Percentiles rank a stretch among this genome's conserved stretches.
These are phyloP conservation scores for Cyprinodon diabolis DNA, from an alignment of 2,797 vertebrate genomes.

Conservation along the genomic window DNA sequence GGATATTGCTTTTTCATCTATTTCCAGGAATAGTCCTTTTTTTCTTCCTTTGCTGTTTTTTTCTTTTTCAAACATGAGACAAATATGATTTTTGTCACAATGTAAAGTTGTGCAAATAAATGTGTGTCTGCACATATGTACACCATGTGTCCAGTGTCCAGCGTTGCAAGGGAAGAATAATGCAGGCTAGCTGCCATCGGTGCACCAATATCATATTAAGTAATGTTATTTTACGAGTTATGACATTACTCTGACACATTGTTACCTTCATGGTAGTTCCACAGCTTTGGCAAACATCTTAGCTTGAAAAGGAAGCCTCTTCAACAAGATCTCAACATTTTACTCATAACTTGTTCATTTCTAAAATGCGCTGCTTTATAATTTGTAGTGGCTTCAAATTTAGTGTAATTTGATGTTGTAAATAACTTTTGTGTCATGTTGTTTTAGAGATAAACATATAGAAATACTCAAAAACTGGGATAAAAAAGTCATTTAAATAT, in stretches of 20 bases:
- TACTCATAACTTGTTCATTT: conserved; percentile 5
- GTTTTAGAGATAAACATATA: background rate
- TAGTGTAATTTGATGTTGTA: background rate
- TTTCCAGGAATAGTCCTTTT: conserved; percentile 26
- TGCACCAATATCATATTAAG: conserved; percentile 12
- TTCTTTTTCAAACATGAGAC: conserved; percentile 33
- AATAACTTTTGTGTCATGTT: background rate
- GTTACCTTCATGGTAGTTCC: conserved; percentile 2
- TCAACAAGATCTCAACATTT: background rate
- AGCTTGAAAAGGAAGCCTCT: conserved; percentile 19
- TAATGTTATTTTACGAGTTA: background rate
- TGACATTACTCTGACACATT: conserved; percentile 11
- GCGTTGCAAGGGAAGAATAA: conserved; percentile 36
- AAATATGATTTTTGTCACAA: conserved; percentile 44
- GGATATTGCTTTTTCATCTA: conserved; percentile 11
- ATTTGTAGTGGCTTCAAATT: background rate
- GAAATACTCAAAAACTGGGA: background rate
- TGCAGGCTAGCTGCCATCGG: conserved; percentile 27
- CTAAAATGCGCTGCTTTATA: conserved; percentile 1
- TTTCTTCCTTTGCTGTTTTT: conserved; percentile 18
- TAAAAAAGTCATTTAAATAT: background rate
- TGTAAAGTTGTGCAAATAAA: conserved; percentile 15
- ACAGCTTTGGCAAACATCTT: conserved; percentile 9
- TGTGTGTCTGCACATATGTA: conserved; percentile 55
- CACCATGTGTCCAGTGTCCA: conserved; percentile 65